A percentile compares a stretch with the other conserved stretches of the same genome.
Evolutionary conservation across 2,888 invertebrate genomes (phyloP).

Genomic region (Bhutanitis thaidina): DNA sequence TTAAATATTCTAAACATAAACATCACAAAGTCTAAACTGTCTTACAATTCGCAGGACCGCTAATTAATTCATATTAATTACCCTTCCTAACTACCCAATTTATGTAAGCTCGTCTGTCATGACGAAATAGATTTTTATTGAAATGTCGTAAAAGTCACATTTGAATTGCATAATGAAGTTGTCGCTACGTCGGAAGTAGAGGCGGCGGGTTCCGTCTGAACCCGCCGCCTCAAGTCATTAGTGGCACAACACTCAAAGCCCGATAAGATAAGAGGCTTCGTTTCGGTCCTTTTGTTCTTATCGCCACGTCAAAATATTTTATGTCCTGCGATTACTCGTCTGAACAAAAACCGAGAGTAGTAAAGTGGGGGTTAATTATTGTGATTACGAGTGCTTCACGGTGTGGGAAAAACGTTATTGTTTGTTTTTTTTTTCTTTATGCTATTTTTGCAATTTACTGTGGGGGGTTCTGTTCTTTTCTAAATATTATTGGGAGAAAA

Average conservation of each 20-base stretch:
- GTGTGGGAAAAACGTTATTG: slow-evolving; percentile 18
- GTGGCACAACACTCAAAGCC: slow-evolving; percentile 49
- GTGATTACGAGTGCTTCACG: slow-evolving; percentile 18
- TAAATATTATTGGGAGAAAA: too few relatives aligned
- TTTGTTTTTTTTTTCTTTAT: slow-evolving; percentile 5
- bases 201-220: slow-evolving; percentile 39
- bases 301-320: slow-evolving; percentile 73
- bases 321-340: slow-evolving; percentile 55
- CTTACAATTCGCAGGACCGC: not conserved
- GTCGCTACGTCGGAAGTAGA: slow-evolving; percentile 48
- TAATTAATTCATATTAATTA: slow-evolving; percentile 2
- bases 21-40: not conserved
- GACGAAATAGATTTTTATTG: slow-evolving; percentile 7
- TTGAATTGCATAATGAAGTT: slow-evolving; percentile 47
- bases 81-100: not conserved
- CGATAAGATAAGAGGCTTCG: slow-evolving; percentile 62
- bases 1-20: too few relatives aligned
- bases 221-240: too few relatives aligned
- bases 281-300: slow-evolving; percentile 66
- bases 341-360: slow-evolving; percentile 27
- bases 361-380: slow-evolving; percentile 10
- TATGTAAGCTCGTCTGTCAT: not conserved
- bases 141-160: slow-evolving; percentile 10
- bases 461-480: too few relatives aligned
- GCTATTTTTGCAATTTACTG: too few relatives aligned